A percentile compares a stretch with the other conserved stretches of the same genome.
Evolutionary conservation across 2,113 vertebrate species (phyloP).

Genomic region (Parotia lawesii): DNA sequence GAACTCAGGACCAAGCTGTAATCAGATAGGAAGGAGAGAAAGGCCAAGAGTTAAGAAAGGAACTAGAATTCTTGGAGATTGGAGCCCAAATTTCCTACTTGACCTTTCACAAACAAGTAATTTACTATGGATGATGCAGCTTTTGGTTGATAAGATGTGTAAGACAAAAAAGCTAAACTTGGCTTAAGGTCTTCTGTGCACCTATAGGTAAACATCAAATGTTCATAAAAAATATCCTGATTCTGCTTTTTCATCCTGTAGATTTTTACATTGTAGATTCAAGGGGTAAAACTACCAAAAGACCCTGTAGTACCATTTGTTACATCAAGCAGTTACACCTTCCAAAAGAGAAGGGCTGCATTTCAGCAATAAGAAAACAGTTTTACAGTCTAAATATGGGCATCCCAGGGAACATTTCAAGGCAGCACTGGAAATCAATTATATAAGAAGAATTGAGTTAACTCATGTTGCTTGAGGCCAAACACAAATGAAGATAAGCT

Average conservation of each 20-base stretch:
- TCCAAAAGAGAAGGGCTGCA: not conserved
- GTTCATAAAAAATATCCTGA: not conserved
- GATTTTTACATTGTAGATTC: not conserved
- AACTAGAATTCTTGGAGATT: not conserved
- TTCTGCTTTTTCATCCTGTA: not conserved
- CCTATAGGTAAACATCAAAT: not conserved
- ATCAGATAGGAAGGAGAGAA: not conserved
- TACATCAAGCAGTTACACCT: not conserved
- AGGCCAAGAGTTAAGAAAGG: not conserved
- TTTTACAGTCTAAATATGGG: not conserved
- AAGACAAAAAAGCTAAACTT: not conserved
- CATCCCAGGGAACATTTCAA: not conserved
- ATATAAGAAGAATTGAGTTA: not conserved
- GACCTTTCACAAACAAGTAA: not conserved
- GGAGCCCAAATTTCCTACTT: not conserved
- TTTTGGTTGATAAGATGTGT: not conserved
- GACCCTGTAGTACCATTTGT: not conserved
- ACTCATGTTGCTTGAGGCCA: not conserved
- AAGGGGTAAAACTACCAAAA: not conserved
- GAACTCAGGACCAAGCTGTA: not conserved
- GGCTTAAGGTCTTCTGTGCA: not conserved
- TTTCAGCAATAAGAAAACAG: not conserved
- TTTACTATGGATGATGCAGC: accelerated
- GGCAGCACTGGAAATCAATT: not conserved
- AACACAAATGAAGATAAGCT: not conserved